Base-by-base conservation (phyloP, 2,797 vertebrate genomes). In the Bucorvus abyssinicus region DNA sequence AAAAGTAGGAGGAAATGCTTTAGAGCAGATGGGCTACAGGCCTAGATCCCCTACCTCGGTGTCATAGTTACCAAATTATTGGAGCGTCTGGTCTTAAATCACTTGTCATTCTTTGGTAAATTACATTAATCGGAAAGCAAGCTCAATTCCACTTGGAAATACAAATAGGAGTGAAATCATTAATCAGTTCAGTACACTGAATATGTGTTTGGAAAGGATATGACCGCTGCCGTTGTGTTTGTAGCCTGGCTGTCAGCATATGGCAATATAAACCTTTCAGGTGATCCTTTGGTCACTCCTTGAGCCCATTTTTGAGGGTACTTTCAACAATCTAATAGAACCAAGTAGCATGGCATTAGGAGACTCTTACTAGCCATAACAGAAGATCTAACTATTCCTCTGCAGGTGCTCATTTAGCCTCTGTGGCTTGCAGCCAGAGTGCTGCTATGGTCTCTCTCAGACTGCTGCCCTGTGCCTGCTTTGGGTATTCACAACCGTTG, bases 361-460 rank as follows among this genome's bases (percentile, higher is more conserved):
- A 47, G 23, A 7, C 22, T 36, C 50, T 44, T 59, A 26, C 8
- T 23, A 80, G 23, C 32, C 8, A 2, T 18, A 26, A 21, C 0
- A 38, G 38, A 49, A 30, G 40, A 30, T 14, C 3, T 30, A 29
- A 32, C 26, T 21, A 1, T 40, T 60, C 13, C 32, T 40, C 44
- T 68, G 67, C 0, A 19, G n/a, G 36, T 11, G 38, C 50, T 50
- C 42, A 10, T 22, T 59, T 53, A 1, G 11, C 15, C 42, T 21
- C 12, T 11, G 18, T 59, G 40, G 55, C 64, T 82, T 40, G 32
- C 22, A 71, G 78, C 26, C 50, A 12, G 27, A 32, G 47, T 0
- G 0, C 59, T 34, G 55, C 1, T 0, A 3, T 7, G 14, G 57
- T 9, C 53, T 42, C 34, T 47, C 30, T 34, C 67, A 10, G 13